A percentile compares a stretch with the other conserved stretches of the same genome.
These are phyloP conservation scores for Syrphus vitripennis DNA, from an alignment of 2,888 invertebrate genomes.

Conservation along the genomic window DNA sequence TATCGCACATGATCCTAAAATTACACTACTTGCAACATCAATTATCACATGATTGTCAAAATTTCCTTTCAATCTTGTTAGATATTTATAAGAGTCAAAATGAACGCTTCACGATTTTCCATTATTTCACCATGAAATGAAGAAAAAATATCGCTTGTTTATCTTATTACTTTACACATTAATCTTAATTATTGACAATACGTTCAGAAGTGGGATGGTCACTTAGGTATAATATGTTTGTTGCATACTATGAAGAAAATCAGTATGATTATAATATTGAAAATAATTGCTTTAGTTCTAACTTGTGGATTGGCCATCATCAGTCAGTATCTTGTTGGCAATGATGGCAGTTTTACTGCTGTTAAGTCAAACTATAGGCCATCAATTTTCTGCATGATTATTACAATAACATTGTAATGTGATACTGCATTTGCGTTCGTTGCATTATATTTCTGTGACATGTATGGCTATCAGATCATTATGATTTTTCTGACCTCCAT, in stretches of 20 bases:
- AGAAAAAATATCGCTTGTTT: conserved; percentile 38
- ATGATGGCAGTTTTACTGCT: background rate
- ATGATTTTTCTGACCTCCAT: conserved; percentile 40
- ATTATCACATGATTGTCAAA: background rate
- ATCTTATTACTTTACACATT: conserved; percentile 43
- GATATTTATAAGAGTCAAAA: background rate
- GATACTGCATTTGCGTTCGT: background rate
- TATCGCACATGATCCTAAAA: background rate
- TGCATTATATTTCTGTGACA: background rate
- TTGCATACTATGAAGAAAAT: background rate
- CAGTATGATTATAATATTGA: background rate
- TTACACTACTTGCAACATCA: background rate
- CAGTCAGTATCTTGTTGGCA: background rate
- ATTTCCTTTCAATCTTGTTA: background rate
- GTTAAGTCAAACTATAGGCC: background rate
- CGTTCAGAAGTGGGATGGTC: background rate
- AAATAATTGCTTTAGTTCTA: background rate
- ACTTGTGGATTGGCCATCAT: background rate
- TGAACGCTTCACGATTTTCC: background rate
- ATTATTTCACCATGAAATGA: background rate
- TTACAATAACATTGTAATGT: background rate
- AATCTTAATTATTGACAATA: conserved; percentile 43
- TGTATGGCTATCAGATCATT: conserved; percentile 9
- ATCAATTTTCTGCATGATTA: background rate
- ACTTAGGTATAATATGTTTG: background rate